Conservation (phyloP, 2,797 vertebrate species). For the Schizopygopsis malacanthus region DNA sequence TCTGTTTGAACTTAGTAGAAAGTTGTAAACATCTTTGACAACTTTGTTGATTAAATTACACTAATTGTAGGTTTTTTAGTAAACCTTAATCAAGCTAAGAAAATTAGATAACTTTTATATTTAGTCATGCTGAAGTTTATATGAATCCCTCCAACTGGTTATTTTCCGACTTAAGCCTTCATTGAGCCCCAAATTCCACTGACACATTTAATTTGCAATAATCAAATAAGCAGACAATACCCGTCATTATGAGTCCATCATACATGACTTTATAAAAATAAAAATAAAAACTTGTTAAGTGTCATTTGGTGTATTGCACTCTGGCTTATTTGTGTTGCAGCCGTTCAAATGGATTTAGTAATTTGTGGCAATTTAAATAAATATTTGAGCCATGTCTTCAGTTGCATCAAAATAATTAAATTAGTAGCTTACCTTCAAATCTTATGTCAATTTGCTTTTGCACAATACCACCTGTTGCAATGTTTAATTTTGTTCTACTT, state of each 20-base stretch:
- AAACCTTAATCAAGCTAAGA: neutral
- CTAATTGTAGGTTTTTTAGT: neutral
- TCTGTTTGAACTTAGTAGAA: neutral
- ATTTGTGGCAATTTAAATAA: slow-evolving; percentile 1
- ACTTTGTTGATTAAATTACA: neutral
- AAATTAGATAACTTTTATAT: neutral
- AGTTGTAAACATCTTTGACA: neutral
- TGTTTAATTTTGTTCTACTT: neutral
- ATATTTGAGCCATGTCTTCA: neutral
- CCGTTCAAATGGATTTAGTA: neutral
- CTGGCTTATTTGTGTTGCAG: neutral
- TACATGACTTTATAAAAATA: neutral
- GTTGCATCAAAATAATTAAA: neutral
- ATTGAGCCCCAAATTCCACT: neutral
- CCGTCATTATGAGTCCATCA: neutral
- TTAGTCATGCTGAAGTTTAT: neutral
- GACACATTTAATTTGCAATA: neutral
- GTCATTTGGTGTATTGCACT: neutral
- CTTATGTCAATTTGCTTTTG: slow-evolving; percentile 9
- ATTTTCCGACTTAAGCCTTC: neutral
- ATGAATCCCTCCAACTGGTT: neutral
- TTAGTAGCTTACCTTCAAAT: neutral
- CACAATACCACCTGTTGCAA: neutral
- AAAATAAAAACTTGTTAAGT: neutral
- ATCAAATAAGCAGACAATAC: neutral